A percentile compares a stretch with the other conserved stretches of the same genome.
Evolutionary conservation across 1,140 invertebrate genomes (phyloP).

Genomic region (Daktulosphaira vitifoliae): DNA sequence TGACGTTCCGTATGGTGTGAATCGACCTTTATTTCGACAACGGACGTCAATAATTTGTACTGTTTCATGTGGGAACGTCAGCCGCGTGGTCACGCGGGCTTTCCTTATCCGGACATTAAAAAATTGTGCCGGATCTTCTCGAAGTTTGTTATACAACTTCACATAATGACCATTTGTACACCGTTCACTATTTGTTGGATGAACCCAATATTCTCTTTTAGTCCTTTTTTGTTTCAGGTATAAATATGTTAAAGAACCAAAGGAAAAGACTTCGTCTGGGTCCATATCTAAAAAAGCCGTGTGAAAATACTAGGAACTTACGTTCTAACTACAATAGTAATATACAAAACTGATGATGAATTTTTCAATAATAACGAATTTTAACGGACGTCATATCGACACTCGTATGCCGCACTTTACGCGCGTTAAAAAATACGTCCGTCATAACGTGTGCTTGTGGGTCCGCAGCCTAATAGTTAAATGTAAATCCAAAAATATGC

Average conservation of each 20-base stretch:
- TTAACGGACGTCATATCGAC: conserved; percentile 10
- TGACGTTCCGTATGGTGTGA: too few species aligned
- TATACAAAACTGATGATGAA: neutral
- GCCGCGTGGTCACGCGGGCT: neutral
- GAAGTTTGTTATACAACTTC: conserved; percentile 6
- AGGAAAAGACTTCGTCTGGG: conserved; percentile 4
- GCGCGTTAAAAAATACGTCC: conserved; percentile 3
- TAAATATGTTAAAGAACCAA: conserved; percentile 12
- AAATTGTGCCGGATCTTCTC: neutral
- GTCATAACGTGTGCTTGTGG: neutral
- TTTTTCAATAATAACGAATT: too few species aligned
- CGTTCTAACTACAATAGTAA: neutral
- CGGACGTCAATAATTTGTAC: too few species aligned
- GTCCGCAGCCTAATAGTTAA: conserved; percentile 10
- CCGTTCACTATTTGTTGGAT: conserved; percentile 18
- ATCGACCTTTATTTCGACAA: too few species aligned
- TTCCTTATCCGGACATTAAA: conserved; percentile 10
- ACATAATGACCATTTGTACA: conserved; percentile 4
- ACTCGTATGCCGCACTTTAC: neutral
- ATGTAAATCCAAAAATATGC: too few species aligned
- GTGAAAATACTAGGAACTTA: neutral
- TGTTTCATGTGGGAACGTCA: conserved; percentile 5
- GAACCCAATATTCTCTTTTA: conserved; percentile 12
- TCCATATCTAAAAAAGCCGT: neutral
- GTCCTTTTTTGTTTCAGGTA: conserved; percentile 4